A percentile compares a stretch with the other conserved stretches of the same genome.
Conservation (phyloP, 2,888 invertebrate genomes). For the Pelosia muscerda region DNA sequence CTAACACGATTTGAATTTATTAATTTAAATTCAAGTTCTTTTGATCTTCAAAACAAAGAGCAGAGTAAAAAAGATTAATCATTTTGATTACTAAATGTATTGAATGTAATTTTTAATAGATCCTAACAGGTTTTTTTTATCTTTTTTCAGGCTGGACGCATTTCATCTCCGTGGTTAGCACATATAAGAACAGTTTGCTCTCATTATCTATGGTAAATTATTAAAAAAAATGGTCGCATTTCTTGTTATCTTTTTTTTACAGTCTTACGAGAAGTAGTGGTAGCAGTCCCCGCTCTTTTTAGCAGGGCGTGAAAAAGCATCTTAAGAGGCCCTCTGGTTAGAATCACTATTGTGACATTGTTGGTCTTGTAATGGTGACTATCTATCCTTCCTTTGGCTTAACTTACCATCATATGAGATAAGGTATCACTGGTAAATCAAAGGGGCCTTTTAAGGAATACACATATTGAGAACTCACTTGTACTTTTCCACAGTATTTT, state of each 20-base stretch:
- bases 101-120: constrained; percentile 15
- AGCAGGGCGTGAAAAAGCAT: no score
- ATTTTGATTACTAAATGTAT: constrained; percentile 5
- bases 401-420: no score
- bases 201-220: constrained; percentile 14
- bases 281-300: no score
- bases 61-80: constrained; percentile 11
- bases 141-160: constrained; percentile 53
- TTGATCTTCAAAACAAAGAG: constrained; percentile 1
- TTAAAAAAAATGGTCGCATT: constrained; percentile 1
- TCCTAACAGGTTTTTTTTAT: background rate
- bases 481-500: no score
- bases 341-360: no score
- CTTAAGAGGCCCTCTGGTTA: no score
- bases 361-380: no score
- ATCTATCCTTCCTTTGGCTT: no score
- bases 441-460: no score
- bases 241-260: background rate
- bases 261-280: no score
- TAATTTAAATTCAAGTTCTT: background rate
- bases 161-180: constrained; percentile 51
- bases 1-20: background rate
- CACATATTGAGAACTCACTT: no score
- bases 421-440: no score
- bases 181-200: constrained; percentile 41